phyloP scores from a whole-genome alignment of 1,140 invertebrate genomes.

The Philopotamus ludificatus region DNA sequence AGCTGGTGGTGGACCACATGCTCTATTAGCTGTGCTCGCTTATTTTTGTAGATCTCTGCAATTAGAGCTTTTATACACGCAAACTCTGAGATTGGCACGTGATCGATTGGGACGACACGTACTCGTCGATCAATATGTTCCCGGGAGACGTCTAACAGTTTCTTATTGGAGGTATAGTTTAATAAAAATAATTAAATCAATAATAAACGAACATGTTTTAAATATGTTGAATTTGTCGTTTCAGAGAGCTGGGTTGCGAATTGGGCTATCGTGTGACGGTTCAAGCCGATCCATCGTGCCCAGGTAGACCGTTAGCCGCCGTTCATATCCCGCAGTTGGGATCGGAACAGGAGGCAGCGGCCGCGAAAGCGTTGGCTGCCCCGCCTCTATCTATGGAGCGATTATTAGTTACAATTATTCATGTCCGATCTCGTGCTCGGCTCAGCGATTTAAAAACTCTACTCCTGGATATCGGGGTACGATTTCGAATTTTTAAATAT shows the following conservation, averaged over 20 bases:
- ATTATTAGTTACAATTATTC: conserved; percentile 95
- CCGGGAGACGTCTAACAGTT: conserved; percentile 83
- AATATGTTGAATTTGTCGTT: background rate
- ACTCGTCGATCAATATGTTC: conserved; percentile 88
- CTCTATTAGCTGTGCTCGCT: conserved; percentile 79
- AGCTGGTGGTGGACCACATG: conserved; percentile 79
- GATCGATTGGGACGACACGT: conserved; percentile 89
- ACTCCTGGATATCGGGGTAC: conserved; percentile 53
- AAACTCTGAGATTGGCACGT: conserved; percentile 82
- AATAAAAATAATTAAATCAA: background rate
- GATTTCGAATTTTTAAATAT: conserved; percentile 17
- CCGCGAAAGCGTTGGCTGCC: conserved; percentile 68
- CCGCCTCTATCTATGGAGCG: conserved; percentile 93
- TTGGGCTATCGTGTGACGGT: conserved; percentile 84
- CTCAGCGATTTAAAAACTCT: conserved; percentile 78
- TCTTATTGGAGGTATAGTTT: conserved; percentile 86
- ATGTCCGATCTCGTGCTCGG: conserved; percentile 82
- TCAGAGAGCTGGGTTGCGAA: conserved; percentile 76
- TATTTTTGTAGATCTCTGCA: conserved; percentile 95
- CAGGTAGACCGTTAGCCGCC: conserved; percentile 78
- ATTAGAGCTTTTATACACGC: conserved; percentile 92
- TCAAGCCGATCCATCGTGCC: conserved; percentile 82
- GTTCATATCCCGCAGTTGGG: conserved; percentile 84
- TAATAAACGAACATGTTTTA: background rate
- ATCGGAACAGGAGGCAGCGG: conserved; percentile 75